Evolutionary conservation across 92 coral and sea anemone genomes (phyloP).

Genomic region (Bergia sp.): DNA sequence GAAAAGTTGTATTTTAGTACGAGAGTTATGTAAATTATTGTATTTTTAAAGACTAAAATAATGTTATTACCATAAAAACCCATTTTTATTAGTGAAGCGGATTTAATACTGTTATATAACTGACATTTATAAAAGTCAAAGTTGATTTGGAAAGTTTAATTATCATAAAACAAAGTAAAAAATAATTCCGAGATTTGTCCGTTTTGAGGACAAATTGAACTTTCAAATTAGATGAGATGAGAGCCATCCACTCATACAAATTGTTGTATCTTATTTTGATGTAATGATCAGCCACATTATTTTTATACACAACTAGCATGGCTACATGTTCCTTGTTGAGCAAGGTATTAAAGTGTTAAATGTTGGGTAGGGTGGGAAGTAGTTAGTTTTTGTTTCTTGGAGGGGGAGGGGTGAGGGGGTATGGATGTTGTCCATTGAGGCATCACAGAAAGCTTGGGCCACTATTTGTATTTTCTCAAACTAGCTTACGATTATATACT

Average conservation of each 20-base stretch:
- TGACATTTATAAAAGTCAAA: constrained; percentile 34
- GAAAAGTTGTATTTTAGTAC: constrained; percentile 40
- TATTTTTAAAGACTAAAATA: constrained; percentile 45
- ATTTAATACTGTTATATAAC: constrained; percentile 45
- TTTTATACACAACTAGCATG: constrained; percentile 19
- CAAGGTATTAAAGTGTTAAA: constrained; percentile 15
- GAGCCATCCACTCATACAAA: neutral
- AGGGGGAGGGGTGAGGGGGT: neutral
- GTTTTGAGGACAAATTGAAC: constrained; percentile 26
- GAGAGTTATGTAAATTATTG: constrained; percentile 46
- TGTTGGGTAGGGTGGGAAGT: neutral
- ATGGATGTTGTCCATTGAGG: too few relatives aligned
- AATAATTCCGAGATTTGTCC: constrained; percentile 26
- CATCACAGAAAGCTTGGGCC: too few relatives aligned
- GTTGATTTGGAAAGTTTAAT: constrained; percentile 36
- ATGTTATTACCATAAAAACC: constrained; percentile 24
- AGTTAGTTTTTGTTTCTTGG: neutral
- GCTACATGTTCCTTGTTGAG: constrained; percentile 8
- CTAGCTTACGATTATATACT: too few relatives aligned
- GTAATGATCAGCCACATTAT: constrained; percentile 4
- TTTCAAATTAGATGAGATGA: neutral
- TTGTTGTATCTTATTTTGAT: neutral
- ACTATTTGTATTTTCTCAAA: too few relatives aligned
- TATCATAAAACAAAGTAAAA: constrained; percentile 9
- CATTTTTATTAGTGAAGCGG: constrained; percentile 29